phyloP scores from a whole-genome alignment of 2,113 vertebrate species.

The Oreochromis spilurus region DNA sequence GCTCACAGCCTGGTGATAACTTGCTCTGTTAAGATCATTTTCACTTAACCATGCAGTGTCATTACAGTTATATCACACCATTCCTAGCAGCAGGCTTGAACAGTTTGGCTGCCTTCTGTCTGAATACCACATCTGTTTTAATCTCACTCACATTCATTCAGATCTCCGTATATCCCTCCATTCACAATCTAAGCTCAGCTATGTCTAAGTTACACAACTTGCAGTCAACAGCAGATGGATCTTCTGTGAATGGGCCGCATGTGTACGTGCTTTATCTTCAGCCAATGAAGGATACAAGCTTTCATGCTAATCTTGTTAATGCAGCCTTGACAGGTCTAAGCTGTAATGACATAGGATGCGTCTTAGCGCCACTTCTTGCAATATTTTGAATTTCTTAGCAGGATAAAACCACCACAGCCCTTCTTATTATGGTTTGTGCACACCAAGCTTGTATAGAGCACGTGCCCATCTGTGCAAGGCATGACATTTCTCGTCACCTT shows the following conservation, averaged over 20 bases:
- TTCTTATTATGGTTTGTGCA: neutral
- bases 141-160: neutral
- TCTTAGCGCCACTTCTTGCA: neutral
- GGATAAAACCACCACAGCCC: neutral
- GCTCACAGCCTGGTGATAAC: neutral
- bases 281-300: neutral
- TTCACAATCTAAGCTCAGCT: neutral
- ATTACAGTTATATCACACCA: neutral
- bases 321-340: slow-evolving; percentile 36
- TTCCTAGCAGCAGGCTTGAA: neutral
- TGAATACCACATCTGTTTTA: neutral
- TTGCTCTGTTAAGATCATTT: neutral
- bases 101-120: neutral
- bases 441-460: neutral
- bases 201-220: slow-evolving; percentile 19
- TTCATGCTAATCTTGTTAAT: slow-evolving; percentile 44
- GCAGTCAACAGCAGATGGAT: neutral
- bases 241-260: neutral
- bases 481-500: neutral
- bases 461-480: neutral
- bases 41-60: neutral
- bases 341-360: slow-evolving; percentile 12
- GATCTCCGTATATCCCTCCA: neutral
- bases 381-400: slow-evolving; percentile 11
- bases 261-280: neutral